These are phyloP conservation scores for Caenorhabditis sulstoni DNA, from an alignment of 2,888 invertebrate genomes.

Conservation along the genomic window DNA sequence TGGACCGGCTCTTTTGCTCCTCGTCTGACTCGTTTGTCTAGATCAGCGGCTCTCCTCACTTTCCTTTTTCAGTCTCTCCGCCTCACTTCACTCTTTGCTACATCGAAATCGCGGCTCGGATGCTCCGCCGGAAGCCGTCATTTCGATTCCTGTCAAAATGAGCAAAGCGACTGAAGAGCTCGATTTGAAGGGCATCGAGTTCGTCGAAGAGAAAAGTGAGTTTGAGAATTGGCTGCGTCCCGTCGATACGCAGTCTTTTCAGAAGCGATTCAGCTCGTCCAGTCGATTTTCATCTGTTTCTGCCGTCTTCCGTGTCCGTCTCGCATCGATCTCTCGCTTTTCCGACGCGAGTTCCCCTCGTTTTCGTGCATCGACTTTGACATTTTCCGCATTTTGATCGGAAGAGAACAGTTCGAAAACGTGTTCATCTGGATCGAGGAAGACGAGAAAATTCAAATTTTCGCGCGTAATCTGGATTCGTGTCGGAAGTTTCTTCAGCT, in stretches of 20 bases:
- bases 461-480: neutral
- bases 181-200: slow-evolving; percentile 34
- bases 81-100: neutral
- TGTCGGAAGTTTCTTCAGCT: slow-evolving; percentile 10
- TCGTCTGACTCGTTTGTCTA: no score
- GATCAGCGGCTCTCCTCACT: neutral
- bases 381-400: slow-evolving; percentile 38
- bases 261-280: slow-evolving; percentile 28
- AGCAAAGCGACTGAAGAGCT: slow-evolving; percentile 23
- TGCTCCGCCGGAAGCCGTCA: slow-evolving; percentile 1
- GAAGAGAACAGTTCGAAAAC: slow-evolving; percentile 26
- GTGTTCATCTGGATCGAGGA: slow-evolving; percentile 13
- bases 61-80: neutral
- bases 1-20: no score
- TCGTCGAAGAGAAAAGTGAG: slow-evolving; percentile 33
- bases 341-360: slow-evolving; percentile 38
- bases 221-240: neutral
- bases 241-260: neutral
- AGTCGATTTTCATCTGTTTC: slow-evolving; percentile 18
- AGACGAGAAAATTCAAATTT: slow-evolving; percentile 5
- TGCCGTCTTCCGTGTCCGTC: neutral
- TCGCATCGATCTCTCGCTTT: slow-evolving; percentile 6
- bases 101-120: slow-evolving; percentile 1
- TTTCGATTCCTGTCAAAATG: neutral
- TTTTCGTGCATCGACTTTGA: slow-evolving; percentile 38